Conservation (phyloP, 37 sponge, comb jelly and placozoan genomes). For the Tethya wilhelma region DNA sequence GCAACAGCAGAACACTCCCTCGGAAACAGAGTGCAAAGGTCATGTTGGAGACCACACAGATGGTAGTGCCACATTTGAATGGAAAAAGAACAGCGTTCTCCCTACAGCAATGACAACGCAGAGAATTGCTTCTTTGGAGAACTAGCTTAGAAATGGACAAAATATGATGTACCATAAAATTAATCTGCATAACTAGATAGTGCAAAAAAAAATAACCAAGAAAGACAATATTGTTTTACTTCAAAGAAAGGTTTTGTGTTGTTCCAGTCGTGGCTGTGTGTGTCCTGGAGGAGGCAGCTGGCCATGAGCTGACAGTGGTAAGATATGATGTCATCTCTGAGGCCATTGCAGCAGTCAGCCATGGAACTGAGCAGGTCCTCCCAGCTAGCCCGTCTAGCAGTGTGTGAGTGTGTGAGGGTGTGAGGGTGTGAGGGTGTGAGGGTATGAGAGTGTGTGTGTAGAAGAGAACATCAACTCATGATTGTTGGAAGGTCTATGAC, state of each 20-base stretch:
- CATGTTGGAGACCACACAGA: slow-evolving; percentile 32
- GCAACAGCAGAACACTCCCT: neutral
- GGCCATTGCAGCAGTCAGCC: neutral
- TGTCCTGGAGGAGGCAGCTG: slow-evolving; percentile 49
- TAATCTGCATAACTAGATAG: neutral
- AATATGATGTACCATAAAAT: no score
- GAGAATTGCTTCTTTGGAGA: no score
- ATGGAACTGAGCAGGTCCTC: neutral
- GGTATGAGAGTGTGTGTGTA: neutral
- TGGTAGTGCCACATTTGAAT: slow-evolving; percentile 74
- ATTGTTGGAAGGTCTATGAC: no score
- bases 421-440: neutral
- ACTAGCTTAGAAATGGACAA: no score
- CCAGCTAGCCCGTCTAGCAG: neutral
- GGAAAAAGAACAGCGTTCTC: slow-evolving; percentile 56
- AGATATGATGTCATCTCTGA: slow-evolving; percentile 4
- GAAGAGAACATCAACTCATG: no score
- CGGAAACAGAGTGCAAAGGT: slow-evolving; percentile 22
- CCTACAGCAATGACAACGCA: slow-evolving; percentile 37
- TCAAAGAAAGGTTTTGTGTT: slow-evolving; percentile 47
- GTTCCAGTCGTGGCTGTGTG: slow-evolving; percentile 39
- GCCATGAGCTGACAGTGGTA: slow-evolving; percentile 26
- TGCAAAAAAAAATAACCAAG: slow-evolving; percentile 10
- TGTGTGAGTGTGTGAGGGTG: neutral
- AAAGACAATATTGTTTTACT: slow-evolving; percentile 9